phyloP scores from a whole-genome alignment of 2,113 vertebrate species.

The Malurus melanocephalus region DNA sequence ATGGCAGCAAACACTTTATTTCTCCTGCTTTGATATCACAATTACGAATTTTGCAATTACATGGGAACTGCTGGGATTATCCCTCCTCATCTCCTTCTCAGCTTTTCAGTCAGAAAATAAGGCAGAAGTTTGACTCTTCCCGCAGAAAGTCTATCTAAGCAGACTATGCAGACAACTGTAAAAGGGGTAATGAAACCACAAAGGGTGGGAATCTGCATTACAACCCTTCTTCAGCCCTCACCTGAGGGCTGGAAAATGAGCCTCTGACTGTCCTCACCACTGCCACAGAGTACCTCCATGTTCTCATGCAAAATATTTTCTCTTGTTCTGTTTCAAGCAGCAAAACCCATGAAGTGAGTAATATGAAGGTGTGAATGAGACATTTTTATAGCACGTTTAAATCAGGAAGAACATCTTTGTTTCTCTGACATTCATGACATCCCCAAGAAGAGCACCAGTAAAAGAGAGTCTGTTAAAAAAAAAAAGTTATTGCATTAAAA shows the following conservation, averaged over 20 bases:
- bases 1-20: neutral
- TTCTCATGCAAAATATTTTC: neutral
- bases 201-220: neutral
- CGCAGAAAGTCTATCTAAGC: neutral
- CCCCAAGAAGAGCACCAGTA: neutral
- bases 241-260: neutral
- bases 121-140: neutral
- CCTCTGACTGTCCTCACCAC: neutral
- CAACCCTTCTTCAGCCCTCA: neutral
- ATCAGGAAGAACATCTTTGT: neutral
- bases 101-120: neutral
- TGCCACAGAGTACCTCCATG: neutral
- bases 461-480: neutral
- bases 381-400: neutral
- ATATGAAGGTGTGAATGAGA: neutral
- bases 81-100: neutral
- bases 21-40: neutral
- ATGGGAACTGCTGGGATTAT: neutral
- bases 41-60: neutral
- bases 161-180: neutral
- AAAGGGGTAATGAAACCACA: neutral
- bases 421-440: neutral
- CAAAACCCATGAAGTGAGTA: neutral
- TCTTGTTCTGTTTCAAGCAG: neutral
- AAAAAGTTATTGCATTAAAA: neutral